Conservation (phyloP, 2,888 invertebrate genomes). For the Agrochola circellaris region DNA sequence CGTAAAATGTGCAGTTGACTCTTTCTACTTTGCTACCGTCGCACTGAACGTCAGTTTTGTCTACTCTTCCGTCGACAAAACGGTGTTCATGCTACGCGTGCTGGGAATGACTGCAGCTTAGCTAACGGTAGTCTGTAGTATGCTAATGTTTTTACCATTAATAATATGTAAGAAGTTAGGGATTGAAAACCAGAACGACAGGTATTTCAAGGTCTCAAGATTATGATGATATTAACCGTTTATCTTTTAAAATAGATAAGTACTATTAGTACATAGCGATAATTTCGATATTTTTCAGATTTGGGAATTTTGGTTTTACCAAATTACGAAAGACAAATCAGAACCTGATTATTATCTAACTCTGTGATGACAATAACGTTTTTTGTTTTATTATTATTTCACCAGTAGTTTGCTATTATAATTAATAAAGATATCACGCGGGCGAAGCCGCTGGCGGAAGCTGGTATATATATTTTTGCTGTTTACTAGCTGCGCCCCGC, state of each 20-base stretch:
- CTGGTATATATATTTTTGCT: too few species aligned
- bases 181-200: constrained; percentile 8
- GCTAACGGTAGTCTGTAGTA: neutral
- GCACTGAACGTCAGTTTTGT: too few species aligned
- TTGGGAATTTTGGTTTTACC: constrained; percentile 20
- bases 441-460: too few species aligned
- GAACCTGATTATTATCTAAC: constrained; percentile 1
- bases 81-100: too few species aligned
- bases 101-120: neutral
- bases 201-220: constrained; percentile 25
- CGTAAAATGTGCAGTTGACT: too few species aligned
- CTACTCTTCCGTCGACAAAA: too few species aligned
- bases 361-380: neutral
- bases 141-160: neutral
- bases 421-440: too few species aligned
- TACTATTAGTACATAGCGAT: constrained; percentile 23
- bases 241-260: constrained; percentile 43
- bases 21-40: too few species aligned
- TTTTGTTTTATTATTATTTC: too few species aligned
- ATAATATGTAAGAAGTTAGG: constrained; percentile 4
- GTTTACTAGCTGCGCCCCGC: too few species aligned
- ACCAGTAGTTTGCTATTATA: too few species aligned
- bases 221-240: constrained; percentile 20
- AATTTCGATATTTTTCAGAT: constrained; percentile 24
- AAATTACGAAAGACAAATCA: constrained; percentile 6